Evolutionary conservation across 1,140 invertebrate genomes (phyloP).

Genomic region (Eumeta japonica): DNA sequence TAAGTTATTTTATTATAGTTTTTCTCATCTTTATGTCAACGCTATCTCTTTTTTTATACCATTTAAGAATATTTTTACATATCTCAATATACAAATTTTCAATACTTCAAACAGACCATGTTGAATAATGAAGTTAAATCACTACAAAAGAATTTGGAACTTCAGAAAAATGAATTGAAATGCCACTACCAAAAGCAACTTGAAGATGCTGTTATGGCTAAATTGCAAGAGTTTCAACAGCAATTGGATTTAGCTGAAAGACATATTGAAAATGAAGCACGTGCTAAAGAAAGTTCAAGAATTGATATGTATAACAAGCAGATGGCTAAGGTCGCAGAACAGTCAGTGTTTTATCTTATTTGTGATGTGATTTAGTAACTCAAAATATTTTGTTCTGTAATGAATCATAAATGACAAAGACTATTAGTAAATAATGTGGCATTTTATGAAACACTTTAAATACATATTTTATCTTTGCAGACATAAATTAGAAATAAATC

Average conservation of each 20-base stretch:
- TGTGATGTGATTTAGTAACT: background rate
- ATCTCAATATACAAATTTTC: no score
- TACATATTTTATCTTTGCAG: slow-evolving; percentile 47
- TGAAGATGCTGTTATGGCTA: slow-evolving; percentile 71
- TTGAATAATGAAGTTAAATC: slow-evolving; percentile 59
- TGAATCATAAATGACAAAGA: no score
- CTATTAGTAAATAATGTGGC: no score
- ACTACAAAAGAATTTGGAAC: slow-evolving; percentile 61
- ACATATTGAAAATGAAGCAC: slow-evolving; percentile 64
- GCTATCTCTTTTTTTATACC: no score
- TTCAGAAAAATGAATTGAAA: slow-evolving; percentile 66
- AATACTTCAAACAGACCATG: slow-evolving; percentile 58
- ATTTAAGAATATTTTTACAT: no score
- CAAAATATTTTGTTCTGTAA: background rate
- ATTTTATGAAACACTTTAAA: no score
- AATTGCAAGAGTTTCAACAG: slow-evolving; percentile 74
- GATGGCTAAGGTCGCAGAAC: slow-evolving; percentile 70
- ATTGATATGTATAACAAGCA: slow-evolving; percentile 70
- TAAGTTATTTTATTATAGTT: no score
- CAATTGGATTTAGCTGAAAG: slow-evolving; percentile 70
- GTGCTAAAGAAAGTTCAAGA: slow-evolving; percentile 64
- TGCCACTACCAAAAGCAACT: slow-evolving; percentile 77
- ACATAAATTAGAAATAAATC: slow-evolving; percentile 69
- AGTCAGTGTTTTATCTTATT: slow-evolving; percentile 53
- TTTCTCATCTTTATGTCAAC: no score